Evolutionary conservation across 2,113 vertebrate genomes (phyloP).

Genomic region (Arothron firmamentum): DNA sequence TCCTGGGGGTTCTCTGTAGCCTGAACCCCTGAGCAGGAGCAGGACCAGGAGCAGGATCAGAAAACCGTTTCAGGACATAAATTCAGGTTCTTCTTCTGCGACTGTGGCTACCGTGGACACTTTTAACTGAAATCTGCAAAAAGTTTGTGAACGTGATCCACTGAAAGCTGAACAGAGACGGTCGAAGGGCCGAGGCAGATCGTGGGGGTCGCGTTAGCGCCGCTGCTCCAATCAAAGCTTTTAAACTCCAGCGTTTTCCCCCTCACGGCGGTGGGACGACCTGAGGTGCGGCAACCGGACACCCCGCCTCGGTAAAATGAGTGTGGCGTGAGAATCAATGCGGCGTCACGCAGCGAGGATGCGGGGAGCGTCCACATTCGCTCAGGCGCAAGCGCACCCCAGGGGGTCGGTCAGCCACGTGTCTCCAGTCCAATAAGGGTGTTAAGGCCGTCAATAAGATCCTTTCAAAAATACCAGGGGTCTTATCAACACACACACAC

Average conservation of each 20-base stretch:
- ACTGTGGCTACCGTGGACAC: not conserved
- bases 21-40: too few species aligned
- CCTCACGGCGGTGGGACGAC: conserved; percentile 10
- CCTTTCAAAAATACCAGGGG: conserved; percentile 67
- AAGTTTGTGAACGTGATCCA: not conserved
- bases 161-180: conserved; percentile 2
- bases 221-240: conserved; percentile 36
- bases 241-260: not conserved
- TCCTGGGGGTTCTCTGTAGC: too few species aligned
- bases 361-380: conserved; percentile 17
- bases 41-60: too few species aligned
- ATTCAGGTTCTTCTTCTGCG: too few species aligned
- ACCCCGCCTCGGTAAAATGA: conserved; percentile 41
- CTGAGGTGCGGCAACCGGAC: conserved; percentile 31
- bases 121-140: not conserved
- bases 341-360: conserved; percentile 29
- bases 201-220: conserved; percentile 4
- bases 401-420: conserved; percentile 56
- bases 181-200: not conserved
- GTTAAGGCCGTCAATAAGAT: conserved; percentile 63
- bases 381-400: not conserved
- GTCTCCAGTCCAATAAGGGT: conserved; percentile 57
- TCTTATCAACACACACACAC: conserved; percentile 47
- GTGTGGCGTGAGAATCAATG: conserved; percentile 50
- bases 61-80: too few species aligned